Percentiles rank a stretch among this genome's conserved stretches.
Evolutionary conservation across 2,888 invertebrate genomes (phyloP).

Genomic region (Lysandra coridon): DNA sequence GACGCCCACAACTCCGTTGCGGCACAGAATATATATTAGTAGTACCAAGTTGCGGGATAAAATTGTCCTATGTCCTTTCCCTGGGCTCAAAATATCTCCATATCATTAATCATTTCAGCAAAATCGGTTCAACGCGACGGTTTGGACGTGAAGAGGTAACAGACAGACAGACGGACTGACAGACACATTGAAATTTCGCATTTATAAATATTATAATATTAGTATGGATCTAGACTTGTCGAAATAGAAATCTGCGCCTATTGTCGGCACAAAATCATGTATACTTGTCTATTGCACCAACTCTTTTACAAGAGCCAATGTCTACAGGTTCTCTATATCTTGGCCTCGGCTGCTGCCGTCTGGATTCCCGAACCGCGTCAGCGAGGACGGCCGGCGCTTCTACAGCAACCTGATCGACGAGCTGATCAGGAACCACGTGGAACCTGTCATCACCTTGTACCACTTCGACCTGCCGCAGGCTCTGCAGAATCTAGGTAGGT

Average conservation of each 20-base stretch:
- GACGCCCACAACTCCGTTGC: too few species aligned
- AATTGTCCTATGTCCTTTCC: too few species aligned
- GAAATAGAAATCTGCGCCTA: not conserved
- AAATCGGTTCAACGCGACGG: too few species aligned
- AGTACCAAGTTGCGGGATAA: too few species aligned
- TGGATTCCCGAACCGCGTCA: slow-evolving; percentile 61
- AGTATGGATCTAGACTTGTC: too few species aligned
- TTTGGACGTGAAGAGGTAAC: too few species aligned
- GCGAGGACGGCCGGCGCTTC: slow-evolving; percentile 73
- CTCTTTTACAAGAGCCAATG: not conserved
- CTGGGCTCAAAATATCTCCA: too few species aligned
- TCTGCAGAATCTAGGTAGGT: slow-evolving; percentile 52
- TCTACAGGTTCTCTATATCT: slow-evolving; percentile 74
- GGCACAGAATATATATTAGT: too few species aligned
- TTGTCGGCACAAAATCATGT: not conserved
- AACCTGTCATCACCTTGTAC: slow-evolving; percentile 75
- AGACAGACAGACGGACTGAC: too few species aligned
- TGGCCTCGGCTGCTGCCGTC: slow-evolving; percentile 79
- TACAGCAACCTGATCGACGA: slow-evolving; percentile 77
- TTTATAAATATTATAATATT: too few species aligned
- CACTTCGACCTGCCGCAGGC: slow-evolving; percentile 72
- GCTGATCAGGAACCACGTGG: slow-evolving; percentile 73
- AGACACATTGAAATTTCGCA: too few species aligned
- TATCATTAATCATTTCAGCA: too few species aligned
- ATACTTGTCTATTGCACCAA: not conserved